Conservation (phyloP, 2,888 invertebrate genomes). For the Strigamia crassipes region DNA sequence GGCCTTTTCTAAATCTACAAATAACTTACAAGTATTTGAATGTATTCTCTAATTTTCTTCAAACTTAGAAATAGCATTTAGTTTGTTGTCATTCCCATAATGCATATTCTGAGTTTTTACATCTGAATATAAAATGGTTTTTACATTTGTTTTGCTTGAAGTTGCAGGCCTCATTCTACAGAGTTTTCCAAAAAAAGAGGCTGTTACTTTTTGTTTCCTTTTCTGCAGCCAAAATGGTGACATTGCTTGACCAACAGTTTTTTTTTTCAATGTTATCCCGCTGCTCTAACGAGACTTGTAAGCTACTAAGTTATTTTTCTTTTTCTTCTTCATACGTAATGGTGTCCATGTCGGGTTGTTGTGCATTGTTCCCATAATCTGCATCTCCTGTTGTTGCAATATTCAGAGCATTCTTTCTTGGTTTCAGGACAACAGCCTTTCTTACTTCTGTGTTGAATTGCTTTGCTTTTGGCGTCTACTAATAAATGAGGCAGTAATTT, state of each 20-base stretch:
- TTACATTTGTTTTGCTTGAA: background rate
- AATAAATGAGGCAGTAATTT: too few species aligned
- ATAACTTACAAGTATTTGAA: background rate
- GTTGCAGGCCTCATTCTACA: background rate
- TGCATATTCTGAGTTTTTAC: background rate
- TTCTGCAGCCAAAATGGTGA: background rate
- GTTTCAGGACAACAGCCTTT: too few species aligned
- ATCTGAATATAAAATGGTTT: background rate
- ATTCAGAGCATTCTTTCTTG: too few species aligned
- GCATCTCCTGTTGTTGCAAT: too few species aligned
- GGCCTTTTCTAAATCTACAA: background rate
- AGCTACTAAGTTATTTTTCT: too few species aligned
- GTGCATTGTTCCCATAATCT: too few species aligned
- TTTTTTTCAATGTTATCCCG: too few species aligned
- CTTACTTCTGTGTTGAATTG: too few species aligned
- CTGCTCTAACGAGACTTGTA: too few species aligned
- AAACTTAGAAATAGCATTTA: background rate
- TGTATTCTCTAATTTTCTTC: background rate
- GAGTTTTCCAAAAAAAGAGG: background rate
- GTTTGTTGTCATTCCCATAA: background rate
- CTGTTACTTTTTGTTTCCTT: background rate
- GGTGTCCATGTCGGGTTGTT: too few species aligned
- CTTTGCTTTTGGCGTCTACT: too few species aligned
- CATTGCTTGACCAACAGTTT: background rate
- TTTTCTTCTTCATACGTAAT: too few species aligned